phyloP scores from a whole-genome alignment of 1,140 invertebrate species.

The Caenorhabditis briggsae region DNA sequence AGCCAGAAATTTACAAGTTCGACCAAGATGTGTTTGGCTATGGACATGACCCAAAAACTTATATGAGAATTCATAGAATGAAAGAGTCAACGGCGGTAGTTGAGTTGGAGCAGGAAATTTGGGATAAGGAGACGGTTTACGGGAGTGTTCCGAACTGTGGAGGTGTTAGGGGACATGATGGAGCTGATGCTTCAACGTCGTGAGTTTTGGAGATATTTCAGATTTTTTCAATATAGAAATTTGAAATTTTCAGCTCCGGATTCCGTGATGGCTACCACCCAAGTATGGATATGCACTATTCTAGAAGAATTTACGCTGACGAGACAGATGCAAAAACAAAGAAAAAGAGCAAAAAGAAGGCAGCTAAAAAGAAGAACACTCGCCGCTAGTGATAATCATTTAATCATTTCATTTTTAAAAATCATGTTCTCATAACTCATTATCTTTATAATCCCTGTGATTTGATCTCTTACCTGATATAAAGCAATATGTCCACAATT shows the following conservation, averaged over 20 bases:
- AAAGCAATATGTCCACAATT: constrained; percentile 76
- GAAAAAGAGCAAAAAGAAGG: not conserved
- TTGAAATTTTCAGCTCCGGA: constrained; percentile 48
- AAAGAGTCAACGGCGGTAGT: not conserved
- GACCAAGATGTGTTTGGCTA: not conserved
- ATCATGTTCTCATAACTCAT: too few species aligned
- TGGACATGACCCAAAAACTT: constrained; percentile 35
- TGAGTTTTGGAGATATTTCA: not conserved
- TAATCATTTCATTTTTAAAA: too few species aligned
- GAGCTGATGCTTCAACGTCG: not conserved
- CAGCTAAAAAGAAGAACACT: not conserved
- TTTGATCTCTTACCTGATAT: constrained; percentile 70
- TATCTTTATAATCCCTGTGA: too few species aligned
- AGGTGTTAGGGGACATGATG: not conserved
- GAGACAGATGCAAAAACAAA: not conserved
- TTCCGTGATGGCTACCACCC: not conserved
- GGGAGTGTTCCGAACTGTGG: not conserved
- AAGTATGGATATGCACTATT: constrained; percentile 31
- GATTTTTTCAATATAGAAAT: not conserved
- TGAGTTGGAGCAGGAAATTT: not conserved
- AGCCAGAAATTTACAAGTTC: not conserved
- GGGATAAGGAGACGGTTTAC: not conserved
- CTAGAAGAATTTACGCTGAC: too few species aligned
- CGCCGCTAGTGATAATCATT: not conserved
- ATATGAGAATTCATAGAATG: constrained; percentile 46